These are phyloP conservation scores for Spea bombifrons DNA, from an alignment of 2,113 vertebrate genomes.

Conservation along the genomic window DNA sequence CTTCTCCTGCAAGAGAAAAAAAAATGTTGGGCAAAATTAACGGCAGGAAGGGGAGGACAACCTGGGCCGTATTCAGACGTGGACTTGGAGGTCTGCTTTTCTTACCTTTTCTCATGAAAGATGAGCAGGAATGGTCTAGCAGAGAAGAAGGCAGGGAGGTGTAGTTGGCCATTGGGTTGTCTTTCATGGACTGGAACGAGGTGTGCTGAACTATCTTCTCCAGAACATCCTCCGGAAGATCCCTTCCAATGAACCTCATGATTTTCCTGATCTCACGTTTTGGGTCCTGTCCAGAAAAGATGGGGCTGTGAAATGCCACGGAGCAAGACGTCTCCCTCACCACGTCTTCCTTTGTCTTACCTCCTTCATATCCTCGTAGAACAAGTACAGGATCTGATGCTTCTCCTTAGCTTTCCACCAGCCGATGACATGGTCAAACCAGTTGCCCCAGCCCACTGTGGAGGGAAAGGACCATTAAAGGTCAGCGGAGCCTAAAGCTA, in stretches of 20 bases:
- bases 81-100: neutral
- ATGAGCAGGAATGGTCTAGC: constrained; percentile 19
- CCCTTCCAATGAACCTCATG: constrained; percentile 66
- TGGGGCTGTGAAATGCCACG: neutral
- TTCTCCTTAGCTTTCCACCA: constrained; percentile 70
- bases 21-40: neutral
- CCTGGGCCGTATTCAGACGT: neutral
- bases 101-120: constrained; percentile 39
- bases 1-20: constrained; percentile 49
- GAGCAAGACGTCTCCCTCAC: neutral
- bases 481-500: neutral
- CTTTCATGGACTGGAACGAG: constrained; percentile 70
- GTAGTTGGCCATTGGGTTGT: constrained; percentile 47
- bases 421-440: constrained; percentile 71
- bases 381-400: constrained; percentile 67
- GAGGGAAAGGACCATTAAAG: neutral
- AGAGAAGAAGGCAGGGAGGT: neutral
- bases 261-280: constrained; percentile 65
- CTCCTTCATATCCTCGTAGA: constrained; percentile 73
- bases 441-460: constrained; percentile 72
- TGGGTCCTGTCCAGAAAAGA: constrained; percentile 61
- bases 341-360: constrained; percentile 49
- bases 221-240: constrained; percentile 64
- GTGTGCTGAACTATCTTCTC: constrained; percentile 64
- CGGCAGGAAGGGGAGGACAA: neutral